These are phyloP conservation scores for Drosophila tsacasi DNA, from an alignment of 1,140 invertebrate genomes.

Conservation along the genomic window DNA sequence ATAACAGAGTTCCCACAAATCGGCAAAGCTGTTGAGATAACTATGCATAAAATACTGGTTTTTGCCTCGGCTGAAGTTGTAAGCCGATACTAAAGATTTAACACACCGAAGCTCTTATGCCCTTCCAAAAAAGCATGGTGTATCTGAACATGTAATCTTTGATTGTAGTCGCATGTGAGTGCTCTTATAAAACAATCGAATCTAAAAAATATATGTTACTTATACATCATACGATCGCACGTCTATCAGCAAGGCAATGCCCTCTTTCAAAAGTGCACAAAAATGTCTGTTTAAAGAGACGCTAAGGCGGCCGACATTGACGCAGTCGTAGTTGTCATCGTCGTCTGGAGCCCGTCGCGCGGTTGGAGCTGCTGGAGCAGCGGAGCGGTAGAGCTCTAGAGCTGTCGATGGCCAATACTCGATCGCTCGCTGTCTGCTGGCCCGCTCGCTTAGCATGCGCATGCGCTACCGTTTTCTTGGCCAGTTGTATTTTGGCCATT, in stretches of 20 bases:
- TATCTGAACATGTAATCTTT: not conserved
- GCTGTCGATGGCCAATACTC: constrained; percentile 28
- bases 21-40: constrained; percentile 24
- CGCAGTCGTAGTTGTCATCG: constrained; percentile 31
- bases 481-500: constrained; percentile 84
- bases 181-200: not conserved
- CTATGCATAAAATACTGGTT: constrained; percentile 63
- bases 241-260: not conserved
- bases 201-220: not conserved
- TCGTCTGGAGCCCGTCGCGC: constrained; percentile 23
- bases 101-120: constrained; percentile 3
- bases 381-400: not conserved
- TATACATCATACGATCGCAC: not conserved
- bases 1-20: constrained; percentile 55
- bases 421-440: constrained; percentile 22
- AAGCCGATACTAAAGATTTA: not conserved
- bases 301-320: constrained; percentile 21
- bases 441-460: constrained; percentile 66
- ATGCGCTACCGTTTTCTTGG: constrained; percentile 80
- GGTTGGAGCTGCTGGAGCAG: constrained; percentile 5
- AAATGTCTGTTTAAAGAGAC: constrained; percentile 28
- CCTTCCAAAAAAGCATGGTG: not conserved
- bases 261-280: not conserved
- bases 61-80: constrained; percentile 14
- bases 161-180: not conserved